Base-by-base conservation (phyloP, 64 coral and sea anemone species). In the Montipora cactus region DNA sequence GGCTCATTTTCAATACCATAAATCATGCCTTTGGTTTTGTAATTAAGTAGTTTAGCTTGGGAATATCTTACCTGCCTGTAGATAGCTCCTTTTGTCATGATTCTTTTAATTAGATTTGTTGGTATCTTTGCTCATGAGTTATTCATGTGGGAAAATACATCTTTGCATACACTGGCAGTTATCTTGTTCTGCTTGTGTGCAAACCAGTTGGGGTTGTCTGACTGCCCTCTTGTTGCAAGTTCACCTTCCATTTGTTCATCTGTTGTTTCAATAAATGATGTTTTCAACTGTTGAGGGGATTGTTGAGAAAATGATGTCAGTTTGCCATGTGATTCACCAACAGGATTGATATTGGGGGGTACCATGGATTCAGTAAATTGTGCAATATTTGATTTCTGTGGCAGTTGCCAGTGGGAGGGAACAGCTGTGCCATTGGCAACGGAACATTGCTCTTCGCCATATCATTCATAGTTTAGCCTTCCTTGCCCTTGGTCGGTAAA, bases 201-300 rank as follows among this genome's bases (percentile, higher is more conserved):
- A 18, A 69, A 69, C 67, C 67, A 18, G 14, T 5, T 69, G 19
- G 67, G 67, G 67, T 69, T 69, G 67, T 22, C 69, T 28, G 22
- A 73, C 22, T 73, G 19, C 69, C 69, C 69, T 73, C 19, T 21
- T 73, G 22, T 73, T 73, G 16, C 69, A 28, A 22, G 19, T 28
- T 73, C 69, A 20, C 0, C 5, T 20, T 67, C 19, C 69, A 15
- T 73, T 22, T 73, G 69, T 15, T 73, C 69, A 73, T 73, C 69
- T 73, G 69, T 73, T 73, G 69, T 73, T 25, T 73, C 69, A 73
- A 73, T 73, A 21, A 73, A 73, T 28, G 69, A 22, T 73, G 19
- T 69, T 69, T 18, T 69, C 19, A 18, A 20, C 19, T 69, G 7
- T 73, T 73, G 69, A 28, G 5, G 0, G 21, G 19, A 7, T 20